These are phyloP conservation scores for Cabera pusaria DNA, from an alignment of 2,888 invertebrate genomes.

Conservation along the genomic window DNA sequence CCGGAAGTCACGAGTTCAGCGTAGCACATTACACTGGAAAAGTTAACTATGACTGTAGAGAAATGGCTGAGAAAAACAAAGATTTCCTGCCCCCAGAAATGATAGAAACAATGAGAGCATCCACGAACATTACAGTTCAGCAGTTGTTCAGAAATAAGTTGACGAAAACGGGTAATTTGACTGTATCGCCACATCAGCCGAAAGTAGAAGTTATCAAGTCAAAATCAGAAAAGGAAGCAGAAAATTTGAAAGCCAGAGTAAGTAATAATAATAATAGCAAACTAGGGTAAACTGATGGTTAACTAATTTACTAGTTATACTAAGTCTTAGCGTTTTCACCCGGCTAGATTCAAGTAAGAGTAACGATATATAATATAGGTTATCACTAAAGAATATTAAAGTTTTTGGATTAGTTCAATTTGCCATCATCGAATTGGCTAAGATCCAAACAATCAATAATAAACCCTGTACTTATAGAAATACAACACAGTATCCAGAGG, in stretches of 20 bases:
- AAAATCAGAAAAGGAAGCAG: conserved; percentile 73
- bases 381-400: no score
- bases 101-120: conserved; percentile 92
- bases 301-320: no score
- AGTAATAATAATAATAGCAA: no score
- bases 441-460: no score
- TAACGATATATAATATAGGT: no score
- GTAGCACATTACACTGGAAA: conserved; percentile 96
- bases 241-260: conserved; percentile 80
- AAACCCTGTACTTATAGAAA: conserved; percentile 82
- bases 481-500: conserved; percentile 89
- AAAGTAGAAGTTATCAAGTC: conserved; percentile 54
- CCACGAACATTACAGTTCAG: conserved; percentile 87
- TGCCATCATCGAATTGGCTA: no score
- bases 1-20: conserved; percentile 88
- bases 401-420: no score
- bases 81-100: conserved; percentile 96
- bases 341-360: no score
- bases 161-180: conserved; percentile 93
- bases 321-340: no score
- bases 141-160: conserved; percentile 92
- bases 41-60: conserved; percentile 91
- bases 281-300: no score
- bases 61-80: conserved; percentile 94
- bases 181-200: conserved; percentile 75